Evolutionary conservation across 2,797 vertebrate genomes (phyloP).

Genomic region (Phoeniculus purpureus): DNA sequence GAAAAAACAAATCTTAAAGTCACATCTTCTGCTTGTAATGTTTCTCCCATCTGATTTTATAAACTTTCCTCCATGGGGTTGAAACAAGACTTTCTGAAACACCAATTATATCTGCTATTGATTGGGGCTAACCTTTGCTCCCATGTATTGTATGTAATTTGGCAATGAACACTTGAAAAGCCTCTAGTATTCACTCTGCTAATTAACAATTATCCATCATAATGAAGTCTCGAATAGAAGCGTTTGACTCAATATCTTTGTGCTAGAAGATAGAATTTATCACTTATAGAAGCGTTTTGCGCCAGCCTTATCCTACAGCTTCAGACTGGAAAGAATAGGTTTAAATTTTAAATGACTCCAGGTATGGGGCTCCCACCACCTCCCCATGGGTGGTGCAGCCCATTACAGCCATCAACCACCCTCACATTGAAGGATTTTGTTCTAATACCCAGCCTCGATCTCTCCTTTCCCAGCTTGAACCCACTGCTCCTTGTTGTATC

Average conservation of each 20-base stretch:
- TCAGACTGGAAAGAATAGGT: neutral
- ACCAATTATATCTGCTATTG: conserved; percentile 42
- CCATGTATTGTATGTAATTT: conserved; percentile 56
- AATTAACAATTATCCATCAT: conserved; percentile 65
- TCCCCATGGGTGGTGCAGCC: no score
- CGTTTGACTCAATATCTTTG: neutral
- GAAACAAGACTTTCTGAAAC: conserved; percentile 43
- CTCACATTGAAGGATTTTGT: no score
- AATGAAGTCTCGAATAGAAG: conserved; percentile 55
- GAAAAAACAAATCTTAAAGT: neutral
- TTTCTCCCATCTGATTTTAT: conserved; percentile 3
- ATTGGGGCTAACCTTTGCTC: conserved; percentile 64
- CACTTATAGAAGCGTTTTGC: conserved; percentile 15
- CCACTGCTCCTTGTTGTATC: no score
- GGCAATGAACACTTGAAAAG: conserved; percentile 50
- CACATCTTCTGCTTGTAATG: neutral
- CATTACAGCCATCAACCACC: no score
- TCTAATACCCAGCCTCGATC: no score
- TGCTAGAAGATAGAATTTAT: conserved; percentile 27
- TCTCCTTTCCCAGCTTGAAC: no score
- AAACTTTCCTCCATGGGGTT: neutral
- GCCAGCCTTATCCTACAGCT: conserved; percentile 5
- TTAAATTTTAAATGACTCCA: neutral
- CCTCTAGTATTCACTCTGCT: conserved; percentile 41
- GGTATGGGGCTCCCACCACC: no score